Percentiles rank a stretch among this genome's conserved stretches.
phyloP scores from a whole-genome alignment of 2,888 invertebrate genomes.

The Dryobota labecula region DNA sequence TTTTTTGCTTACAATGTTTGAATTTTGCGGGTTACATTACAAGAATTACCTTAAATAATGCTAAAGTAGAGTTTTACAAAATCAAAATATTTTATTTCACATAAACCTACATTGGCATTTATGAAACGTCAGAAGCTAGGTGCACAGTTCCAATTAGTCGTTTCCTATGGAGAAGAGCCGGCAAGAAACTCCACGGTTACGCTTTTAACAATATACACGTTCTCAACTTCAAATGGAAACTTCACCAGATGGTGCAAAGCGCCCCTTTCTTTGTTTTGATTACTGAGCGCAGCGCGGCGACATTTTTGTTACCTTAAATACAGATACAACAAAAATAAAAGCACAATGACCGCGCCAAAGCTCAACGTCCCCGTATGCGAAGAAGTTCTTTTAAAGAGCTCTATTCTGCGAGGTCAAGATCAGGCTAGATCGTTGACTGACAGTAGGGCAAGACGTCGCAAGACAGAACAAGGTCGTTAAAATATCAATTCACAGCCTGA shows the following conservation, averaged over 20 bases:
- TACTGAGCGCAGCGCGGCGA: neutral
- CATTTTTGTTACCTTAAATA: neutral
- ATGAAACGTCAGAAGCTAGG: too few relatives aligned
- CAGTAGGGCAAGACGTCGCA: neutral
- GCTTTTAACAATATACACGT: too few relatives aligned
- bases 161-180: too few relatives aligned
- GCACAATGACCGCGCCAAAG: neutral
- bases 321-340: constrained; percentile 3
- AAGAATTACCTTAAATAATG: neutral
- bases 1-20: too few relatives aligned
- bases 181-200: too few relatives aligned
- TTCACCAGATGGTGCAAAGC: neutral
- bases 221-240: neutral
- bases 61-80: neutral
- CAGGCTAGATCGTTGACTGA: constrained; percentile 29
- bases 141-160: too few relatives aligned
- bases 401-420: constrained; percentile 28
- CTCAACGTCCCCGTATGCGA: too few relatives aligned
- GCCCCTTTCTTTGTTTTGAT: neutral
- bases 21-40: too few relatives aligned
- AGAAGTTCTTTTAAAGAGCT: neutral
- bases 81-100: too few relatives aligned
- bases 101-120: too few relatives aligned
- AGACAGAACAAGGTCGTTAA: constrained; percentile 2
- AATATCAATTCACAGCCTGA: too few relatives aligned